Conservation (phyloP, 1,140 invertebrate genomes). For the Pemphigus obesinymphae region DNA sequence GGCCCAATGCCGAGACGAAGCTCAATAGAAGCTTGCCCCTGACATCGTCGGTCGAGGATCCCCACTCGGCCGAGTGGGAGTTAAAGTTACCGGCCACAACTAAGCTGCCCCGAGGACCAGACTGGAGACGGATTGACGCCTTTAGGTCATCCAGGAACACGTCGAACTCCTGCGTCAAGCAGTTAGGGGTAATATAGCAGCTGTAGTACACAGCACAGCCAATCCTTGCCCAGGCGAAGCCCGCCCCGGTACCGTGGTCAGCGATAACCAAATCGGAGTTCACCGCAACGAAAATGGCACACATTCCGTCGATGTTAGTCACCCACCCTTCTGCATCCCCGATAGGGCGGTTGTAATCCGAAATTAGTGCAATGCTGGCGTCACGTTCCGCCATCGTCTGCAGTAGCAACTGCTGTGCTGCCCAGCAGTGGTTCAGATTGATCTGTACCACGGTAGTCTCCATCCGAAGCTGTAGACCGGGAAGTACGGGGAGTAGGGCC, state of each 20-base stretch:
- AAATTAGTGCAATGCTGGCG: background rate
- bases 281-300: background rate
- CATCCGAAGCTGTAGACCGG: background rate
- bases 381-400: background rate
- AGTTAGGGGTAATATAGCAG: background rate
- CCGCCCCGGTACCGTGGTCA: background rate
- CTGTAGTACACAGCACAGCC: background rate
- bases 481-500: background rate
- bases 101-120: fast-evolving
- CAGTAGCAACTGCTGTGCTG: background rate
- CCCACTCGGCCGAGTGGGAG: background rate
- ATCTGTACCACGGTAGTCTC: background rate
- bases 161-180: background rate
- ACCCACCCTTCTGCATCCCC: background rate
- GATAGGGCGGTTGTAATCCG: background rate
- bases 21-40: background rate
- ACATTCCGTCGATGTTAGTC: background rate
- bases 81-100: background rate
- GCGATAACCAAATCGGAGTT: fast-evolving
- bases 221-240: background rate
- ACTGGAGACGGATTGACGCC: background rate
- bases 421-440: background rate
- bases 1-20: background rate
- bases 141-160: background rate
- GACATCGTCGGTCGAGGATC: background rate